These are phyloP conservation scores for Atrichornis clamosus DNA, from an alignment of 2,113 vertebrate species.

Conservation along the genomic window DNA sequence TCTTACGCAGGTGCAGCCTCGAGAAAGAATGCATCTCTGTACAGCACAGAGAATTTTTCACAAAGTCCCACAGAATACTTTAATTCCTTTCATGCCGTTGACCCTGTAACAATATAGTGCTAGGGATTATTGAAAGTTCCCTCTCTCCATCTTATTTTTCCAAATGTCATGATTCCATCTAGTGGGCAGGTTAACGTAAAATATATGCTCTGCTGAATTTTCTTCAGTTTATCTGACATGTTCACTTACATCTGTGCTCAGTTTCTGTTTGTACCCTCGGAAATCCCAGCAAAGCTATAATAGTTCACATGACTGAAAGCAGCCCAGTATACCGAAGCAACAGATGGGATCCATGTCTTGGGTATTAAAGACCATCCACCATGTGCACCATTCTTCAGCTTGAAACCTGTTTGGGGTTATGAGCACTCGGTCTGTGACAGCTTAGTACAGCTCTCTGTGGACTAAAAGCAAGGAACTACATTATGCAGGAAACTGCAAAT, in stretches of 20 bases:
- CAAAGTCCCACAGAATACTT: rapidly evolving
- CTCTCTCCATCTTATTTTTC: background rate
- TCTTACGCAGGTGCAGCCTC: background rate
- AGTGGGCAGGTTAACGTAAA: background rate
- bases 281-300: background rate
- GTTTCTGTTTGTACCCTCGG: background rate
- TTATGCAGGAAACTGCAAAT: background rate
- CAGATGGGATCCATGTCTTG: background rate
- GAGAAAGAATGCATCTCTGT: background rate
- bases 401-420: background rate
- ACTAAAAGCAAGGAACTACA: background rate
- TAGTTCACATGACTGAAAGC: background rate
- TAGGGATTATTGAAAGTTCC: background rate
- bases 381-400: background rate
- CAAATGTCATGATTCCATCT: background rate
- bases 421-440: background rate
- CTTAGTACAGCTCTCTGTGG: background rate
- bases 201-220: background rate
- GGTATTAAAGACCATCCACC: background rate
- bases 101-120: background rate
- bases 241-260: background rate
- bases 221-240: background rate
- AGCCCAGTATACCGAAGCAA: background rate
- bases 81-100: background rate
- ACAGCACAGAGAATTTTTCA: background rate